Base-by-base conservation (phyloP, 1,140 invertebrate genomes). In the Magallana angulata region DNA sequence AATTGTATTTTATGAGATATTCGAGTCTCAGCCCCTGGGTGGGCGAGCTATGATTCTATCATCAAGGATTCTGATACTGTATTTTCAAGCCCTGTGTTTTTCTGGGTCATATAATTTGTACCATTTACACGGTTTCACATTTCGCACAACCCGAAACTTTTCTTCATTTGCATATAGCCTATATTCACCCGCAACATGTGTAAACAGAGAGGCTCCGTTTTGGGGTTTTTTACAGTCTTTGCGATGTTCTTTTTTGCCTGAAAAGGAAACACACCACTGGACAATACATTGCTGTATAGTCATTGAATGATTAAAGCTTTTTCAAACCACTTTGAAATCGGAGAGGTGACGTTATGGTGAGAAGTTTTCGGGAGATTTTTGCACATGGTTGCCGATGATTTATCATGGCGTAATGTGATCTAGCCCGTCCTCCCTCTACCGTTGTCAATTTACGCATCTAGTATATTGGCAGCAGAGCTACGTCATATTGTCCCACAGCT, bases 31-130 rank as follows among this genome's bases (percentile, higher is more conserved):
- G 71, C n/a, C 24, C 36, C n/a, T 86, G 85, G 85, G 85, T 86
- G 85, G 85, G 64, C 85, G 58, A 18, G 56, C 85, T 36, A 86
- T 86, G 85, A 86, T 71, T 86, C 85, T 80, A 80, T 86, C 85
- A 58, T 58, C 30, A 76, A 16, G 76, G 18, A 86, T 59, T 86
- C 48, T 30, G 85, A 86, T 86, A 86, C 85, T 76, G 48, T 86
- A 59, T 86, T 86, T 86, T 71, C 76, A 48, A 86, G 57, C 80
- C 58, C 71, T 68, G 71, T 80, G 68, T 86, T 86, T 86, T 86
- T 59, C 64, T 57, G 85, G 85, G 64, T 80, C 64, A 57, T 57
- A 76, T 58, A 86, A 76, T 86, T 80, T 76, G 71, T 71, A 58
- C 85, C 85, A 80, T 85, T 86, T 82, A 82, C 81, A 82, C 48